These are phyloP conservation scores for Cheirogaleus major DNA, from an alignment of 2,797 vertebrate genomes.

Conservation along the genomic window DNA sequence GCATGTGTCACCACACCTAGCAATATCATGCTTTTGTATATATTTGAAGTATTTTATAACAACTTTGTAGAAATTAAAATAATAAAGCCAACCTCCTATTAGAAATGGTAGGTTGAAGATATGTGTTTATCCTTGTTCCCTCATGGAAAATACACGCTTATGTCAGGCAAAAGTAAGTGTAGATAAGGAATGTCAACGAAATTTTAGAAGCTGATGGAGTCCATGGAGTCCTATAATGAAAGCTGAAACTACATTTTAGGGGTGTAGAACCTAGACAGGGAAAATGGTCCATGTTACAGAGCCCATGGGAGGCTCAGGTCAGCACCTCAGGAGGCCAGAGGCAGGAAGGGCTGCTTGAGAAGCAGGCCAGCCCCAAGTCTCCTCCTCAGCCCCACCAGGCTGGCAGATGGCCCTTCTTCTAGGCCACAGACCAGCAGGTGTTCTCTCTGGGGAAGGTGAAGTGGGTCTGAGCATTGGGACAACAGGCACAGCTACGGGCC, in stretches of 20 bases:
- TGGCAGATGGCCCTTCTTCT: not conserved
- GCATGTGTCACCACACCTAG: not conserved
- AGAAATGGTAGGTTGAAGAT: not conserved
- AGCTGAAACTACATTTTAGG: no score
- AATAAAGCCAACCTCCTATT: not conserved
- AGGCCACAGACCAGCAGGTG: no score
- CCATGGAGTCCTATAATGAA: not conserved
- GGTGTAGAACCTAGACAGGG: not conserved
- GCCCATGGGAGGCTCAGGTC: not conserved
- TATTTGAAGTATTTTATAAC: not conserved
- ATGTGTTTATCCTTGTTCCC: no score
- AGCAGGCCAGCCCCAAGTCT: not conserved
- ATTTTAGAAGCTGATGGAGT: not conserved
- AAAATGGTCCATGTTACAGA: not conserved
- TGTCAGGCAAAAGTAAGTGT: not conserved
- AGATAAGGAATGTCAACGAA: no score
- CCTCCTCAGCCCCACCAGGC: not conserved
- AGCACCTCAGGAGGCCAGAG: not conserved
- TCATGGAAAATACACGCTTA: accelerated
- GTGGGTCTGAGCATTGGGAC: not conserved
- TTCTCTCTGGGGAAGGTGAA: not conserved
- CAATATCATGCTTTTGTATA: not conserved
- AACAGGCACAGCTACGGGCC: not conserved
- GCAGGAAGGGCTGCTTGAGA: not conserved
- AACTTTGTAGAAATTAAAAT: not conserved